A percentile compares a stretch with the other conserved stretches of the same genome.
phyloP scores from a whole-genome alignment of 2,113 vertebrate genomes.

The Chlorodrepanis virens region DNA sequence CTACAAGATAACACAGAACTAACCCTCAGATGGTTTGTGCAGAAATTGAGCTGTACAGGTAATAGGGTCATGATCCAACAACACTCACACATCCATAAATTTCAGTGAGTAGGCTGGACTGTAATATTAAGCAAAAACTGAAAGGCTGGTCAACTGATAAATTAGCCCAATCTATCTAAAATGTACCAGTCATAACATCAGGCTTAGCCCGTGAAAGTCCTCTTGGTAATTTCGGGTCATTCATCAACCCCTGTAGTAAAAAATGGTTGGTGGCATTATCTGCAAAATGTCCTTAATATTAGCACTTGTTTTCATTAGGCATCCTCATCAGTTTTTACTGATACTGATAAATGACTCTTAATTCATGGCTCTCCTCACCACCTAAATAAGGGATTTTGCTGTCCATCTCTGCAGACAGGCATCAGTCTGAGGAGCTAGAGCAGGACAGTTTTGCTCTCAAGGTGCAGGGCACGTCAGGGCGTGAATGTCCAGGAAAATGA shows the following conservation, averaged over 20 bases:
- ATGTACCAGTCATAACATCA: background rate
- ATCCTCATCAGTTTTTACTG: background rate
- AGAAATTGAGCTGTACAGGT: background rate
- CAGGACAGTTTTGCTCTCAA: background rate
- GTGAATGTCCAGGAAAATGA: background rate
- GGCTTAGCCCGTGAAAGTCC: background rate
- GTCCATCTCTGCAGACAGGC: background rate
- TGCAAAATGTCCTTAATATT: background rate
- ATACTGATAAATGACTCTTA: background rate
- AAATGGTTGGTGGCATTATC: background rate
- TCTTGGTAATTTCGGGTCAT: background rate
- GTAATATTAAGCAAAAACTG: background rate
- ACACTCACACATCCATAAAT: background rate
- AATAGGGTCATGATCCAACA: background rate
- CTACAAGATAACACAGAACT: fast-evolving
- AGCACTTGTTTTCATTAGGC: background rate
- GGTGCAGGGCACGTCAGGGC: background rate
- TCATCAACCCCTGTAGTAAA: background rate
- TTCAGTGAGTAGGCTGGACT: background rate
- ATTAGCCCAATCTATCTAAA: background rate
- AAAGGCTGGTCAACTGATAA: background rate
- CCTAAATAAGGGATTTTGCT: background rate
- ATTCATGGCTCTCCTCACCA: background rate
- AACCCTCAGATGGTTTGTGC: fast-evolving
- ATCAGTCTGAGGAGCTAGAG: background rate